phyloP scores from a whole-genome alignment of 2,888 invertebrate species.

The Charanyca ferruginea region DNA sequence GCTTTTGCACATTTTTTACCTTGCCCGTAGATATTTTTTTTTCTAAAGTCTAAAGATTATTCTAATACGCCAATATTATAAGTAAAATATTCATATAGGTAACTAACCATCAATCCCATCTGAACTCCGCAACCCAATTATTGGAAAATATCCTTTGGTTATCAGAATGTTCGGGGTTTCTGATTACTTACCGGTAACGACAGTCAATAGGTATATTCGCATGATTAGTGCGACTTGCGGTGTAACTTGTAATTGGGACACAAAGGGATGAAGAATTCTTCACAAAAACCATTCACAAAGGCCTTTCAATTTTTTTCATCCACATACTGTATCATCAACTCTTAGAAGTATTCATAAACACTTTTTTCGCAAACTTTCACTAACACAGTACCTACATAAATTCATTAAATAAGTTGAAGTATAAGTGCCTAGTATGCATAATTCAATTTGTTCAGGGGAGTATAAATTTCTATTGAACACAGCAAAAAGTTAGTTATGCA shows the following conservation, averaged over 20 bases:
- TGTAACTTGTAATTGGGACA: background rate
- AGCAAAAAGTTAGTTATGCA: constrained; percentile 61
- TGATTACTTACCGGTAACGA: constrained; percentile 34
- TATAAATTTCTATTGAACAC: constrained; percentile 46
- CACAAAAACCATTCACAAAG: background rate
- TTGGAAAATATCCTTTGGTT: constrained; percentile 29
- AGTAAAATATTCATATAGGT: background rate
- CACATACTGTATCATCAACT: background rate
- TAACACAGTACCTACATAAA: constrained; percentile 26
- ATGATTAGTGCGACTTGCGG: background rate
- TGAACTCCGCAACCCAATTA: constrained; percentile 35
- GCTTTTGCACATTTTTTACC: background rate
- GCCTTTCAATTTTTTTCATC: no score
- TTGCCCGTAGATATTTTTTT: background rate
- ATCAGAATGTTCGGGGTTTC: constrained; percentile 29
- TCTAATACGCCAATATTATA: background rate
- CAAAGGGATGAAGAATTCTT: background rate
- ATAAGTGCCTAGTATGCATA: constrained; percentile 28
- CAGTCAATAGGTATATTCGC: constrained; percentile 9
- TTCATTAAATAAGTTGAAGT: constrained; percentile 41
- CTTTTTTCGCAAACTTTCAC: constrained; percentile 12
- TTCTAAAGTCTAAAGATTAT: background rate
- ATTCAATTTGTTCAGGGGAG: constrained; percentile 43
- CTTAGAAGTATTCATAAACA: background rate
- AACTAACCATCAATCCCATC: constrained; percentile 9